phyloP scores from a whole-genome alignment of 2,113 vertebrate genomes.

The Thomomys bottae region DNA sequence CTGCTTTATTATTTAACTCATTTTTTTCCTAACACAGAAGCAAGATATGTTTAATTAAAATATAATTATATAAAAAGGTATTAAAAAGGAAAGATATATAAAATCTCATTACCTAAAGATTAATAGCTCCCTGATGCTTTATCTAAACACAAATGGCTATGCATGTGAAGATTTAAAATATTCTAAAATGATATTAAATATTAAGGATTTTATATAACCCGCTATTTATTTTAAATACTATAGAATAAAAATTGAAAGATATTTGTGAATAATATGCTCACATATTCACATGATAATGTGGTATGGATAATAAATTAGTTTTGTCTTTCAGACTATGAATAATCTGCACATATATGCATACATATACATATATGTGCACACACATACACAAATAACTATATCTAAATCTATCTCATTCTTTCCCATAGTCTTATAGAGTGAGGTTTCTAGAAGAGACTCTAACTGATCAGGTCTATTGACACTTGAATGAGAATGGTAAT shows the following conservation, averaged over 20 bases:
- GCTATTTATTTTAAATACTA: background rate
- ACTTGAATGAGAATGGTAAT: background rate
- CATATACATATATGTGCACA: background rate
- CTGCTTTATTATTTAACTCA: conserved; percentile 45
- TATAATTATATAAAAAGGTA: background rate
- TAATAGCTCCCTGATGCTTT: background rate
- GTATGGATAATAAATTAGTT: background rate
- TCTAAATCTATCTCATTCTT: background rate
- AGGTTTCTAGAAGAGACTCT: background rate
- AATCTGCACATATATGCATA: background rate
- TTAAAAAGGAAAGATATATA: background rate
- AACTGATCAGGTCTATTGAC: background rate
- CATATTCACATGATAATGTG: background rate
- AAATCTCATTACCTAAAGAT: background rate
- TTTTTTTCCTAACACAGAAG: background rate
- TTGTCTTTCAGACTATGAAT: background rate
- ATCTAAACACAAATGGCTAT: background rate
- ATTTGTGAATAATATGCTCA: background rate
- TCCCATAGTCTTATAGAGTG: background rate
- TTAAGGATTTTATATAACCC: background rate
- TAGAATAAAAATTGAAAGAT: background rate
- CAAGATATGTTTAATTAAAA: background rate
- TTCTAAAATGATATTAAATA: background rate
- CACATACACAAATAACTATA: background rate
- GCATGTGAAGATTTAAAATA: background rate